Evolutionary conservation across 1,140 invertebrate species (phyloP).

Genomic region (Caenorhabditis briggsae): DNA sequence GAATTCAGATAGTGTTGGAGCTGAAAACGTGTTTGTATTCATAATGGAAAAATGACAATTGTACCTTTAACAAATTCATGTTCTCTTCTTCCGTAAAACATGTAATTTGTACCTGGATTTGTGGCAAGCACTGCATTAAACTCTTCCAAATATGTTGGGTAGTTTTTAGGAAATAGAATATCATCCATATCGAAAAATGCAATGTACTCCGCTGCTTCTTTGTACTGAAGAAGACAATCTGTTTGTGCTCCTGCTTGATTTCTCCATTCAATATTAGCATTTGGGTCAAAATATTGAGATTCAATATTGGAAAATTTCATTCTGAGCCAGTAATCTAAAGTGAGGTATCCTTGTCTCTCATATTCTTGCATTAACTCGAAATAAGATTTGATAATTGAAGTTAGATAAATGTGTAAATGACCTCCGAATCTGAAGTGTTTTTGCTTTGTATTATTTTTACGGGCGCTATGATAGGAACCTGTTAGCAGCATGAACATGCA

Average conservation of each 20-base stretch:
- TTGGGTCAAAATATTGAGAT: conserved; percentile 27
- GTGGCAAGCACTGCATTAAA: not conserved
- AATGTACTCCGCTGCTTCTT: conserved; percentile 47
- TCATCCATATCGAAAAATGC: conserved; percentile 48
- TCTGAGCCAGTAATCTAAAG: conserved; percentile 36
- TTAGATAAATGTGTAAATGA: conserved; percentile 31
- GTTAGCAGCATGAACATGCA: conserved; percentile 30
- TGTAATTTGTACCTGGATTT: not conserved
- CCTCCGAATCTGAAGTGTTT: conserved; percentile 8
- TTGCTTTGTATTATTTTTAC: too few species aligned
- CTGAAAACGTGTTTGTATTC: not conserved
- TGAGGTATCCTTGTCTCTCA: conserved; percentile 17
- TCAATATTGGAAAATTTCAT: not conserved
- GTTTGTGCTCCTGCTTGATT: conserved; percentile 34
- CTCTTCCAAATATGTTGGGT: conserved; percentile 7
- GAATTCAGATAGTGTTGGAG: not conserved
- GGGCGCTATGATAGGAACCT: not conserved
- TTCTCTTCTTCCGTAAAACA: conserved; percentile 43
- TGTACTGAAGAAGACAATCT: conserved; percentile 52
- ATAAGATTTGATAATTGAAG: conserved; percentile 31
- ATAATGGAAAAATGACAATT: not conserved
- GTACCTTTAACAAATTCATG: conserved; percentile 36
- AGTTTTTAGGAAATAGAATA: conserved; percentile 20
- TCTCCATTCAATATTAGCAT: conserved; percentile 34
- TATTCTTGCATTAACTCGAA: conserved; percentile 30